Conservation (phyloP, 2,888 invertebrate species). For the Cerceris ruficornis region DNA sequence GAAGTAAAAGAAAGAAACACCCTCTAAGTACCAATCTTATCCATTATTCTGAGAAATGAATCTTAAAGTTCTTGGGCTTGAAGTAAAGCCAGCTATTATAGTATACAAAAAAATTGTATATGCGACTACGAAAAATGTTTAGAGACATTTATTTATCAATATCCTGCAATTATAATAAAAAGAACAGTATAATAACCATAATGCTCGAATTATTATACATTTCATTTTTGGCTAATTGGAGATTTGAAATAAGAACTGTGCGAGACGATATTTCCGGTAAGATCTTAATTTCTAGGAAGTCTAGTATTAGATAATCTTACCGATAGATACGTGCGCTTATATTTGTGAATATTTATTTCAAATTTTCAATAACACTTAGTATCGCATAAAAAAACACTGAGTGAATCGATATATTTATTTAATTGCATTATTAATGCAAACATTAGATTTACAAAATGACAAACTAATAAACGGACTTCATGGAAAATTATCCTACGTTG, state of each 20-base stretch:
- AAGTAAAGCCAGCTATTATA: constrained; percentile 42
- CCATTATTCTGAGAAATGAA: constrained; percentile 40
- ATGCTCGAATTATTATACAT: constrained; percentile 54
- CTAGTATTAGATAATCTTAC: constrained; percentile 46
- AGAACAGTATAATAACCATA: constrained; percentile 53
- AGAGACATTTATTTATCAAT: constrained; percentile 69
- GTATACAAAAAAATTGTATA: constrained; percentile 61
- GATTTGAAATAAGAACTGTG: constrained; percentile 51
- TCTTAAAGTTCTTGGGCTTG: constrained; percentile 48
- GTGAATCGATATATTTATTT: constrained; percentile 56
- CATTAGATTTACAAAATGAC: constrained; percentile 48
- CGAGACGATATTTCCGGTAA: constrained; percentile 37
- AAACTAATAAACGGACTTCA: constrained; percentile 50
- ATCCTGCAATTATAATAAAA: constrained; percentile 56
- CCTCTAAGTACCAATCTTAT: constrained; percentile 55
- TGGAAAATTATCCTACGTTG: constrained; percentile 44
- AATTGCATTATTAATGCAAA: constrained; percentile 45
- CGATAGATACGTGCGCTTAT: constrained; percentile 21
- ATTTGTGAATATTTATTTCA: constrained; percentile 42
- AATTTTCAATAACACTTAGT: constrained; percentile 54
- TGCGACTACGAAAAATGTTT: constrained; percentile 59
- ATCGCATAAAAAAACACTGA: constrained; percentile 40
- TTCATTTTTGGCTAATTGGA: constrained; percentile 52
- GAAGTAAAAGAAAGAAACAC: constrained; percentile 44
- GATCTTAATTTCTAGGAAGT: constrained; percentile 28